These are phyloP conservation scores for Gallinago jamesoni DNA, from an alignment of 2,113 vertebrate species.

Conservation along the genomic window DNA sequence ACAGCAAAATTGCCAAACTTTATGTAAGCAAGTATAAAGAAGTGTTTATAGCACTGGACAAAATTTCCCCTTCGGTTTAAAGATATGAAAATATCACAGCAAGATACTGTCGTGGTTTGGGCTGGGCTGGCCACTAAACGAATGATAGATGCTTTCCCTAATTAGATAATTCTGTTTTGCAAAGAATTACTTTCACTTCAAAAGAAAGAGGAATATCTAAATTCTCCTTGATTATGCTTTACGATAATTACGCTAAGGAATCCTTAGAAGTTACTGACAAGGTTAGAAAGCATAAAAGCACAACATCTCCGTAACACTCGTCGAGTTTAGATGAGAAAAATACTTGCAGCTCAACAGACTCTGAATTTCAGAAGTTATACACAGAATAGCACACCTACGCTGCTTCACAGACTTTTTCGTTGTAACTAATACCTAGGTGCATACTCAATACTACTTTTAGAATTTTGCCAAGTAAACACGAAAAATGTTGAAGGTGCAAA, in stretches of 20 bases:
- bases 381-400: not conserved
- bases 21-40: not conserved
- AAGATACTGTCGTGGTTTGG: not conserved
- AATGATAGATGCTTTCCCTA: not conserved
- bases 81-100: not conserved
- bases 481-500: not conserved
- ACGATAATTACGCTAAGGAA: not conserved
- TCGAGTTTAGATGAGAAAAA: not conserved
- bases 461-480: not conserved
- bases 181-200: not conserved
- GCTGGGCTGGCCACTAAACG: not conserved
- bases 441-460: not conserved
- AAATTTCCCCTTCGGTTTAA: not conserved
- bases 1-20: not conserved
- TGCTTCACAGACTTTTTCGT: not conserved
- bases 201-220: not conserved
- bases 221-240: not conserved
- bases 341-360: not conserved
- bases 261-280: not conserved
- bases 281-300: not conserved
- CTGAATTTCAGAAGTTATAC: not conserved
- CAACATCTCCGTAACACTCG: fast-evolving
- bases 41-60: not conserved
- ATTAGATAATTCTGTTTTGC: not conserved
- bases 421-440: not conserved